Evolutionary conservation across 1,140 invertebrate genomes (phyloP).

Genomic region (Agraylea sexmaculata): DNA sequence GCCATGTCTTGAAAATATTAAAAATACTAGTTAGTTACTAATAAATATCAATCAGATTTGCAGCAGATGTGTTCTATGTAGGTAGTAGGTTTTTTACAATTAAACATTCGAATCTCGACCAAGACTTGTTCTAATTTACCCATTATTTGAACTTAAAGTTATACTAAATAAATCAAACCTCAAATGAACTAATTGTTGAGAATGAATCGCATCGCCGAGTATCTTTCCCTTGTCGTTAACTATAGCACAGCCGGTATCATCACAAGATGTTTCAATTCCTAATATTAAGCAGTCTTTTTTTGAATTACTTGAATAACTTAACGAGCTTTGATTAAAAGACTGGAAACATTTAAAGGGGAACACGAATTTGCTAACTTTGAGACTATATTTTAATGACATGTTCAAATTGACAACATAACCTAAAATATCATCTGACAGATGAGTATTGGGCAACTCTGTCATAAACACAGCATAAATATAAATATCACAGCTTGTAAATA

Average conservation of each 20-base stretch:
- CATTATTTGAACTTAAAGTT: conserved; percentile 9
- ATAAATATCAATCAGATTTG: background rate
- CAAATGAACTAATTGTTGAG: conserved; percentile 64
- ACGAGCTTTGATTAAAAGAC: too few relatives aligned
- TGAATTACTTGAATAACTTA: too few relatives aligned
- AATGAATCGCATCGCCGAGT: conserved; percentile 65
- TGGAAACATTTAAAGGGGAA: too few relatives aligned
- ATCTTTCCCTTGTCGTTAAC: conserved; percentile 60
- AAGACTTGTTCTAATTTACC: conserved; percentile 1
- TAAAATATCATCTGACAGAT: too few relatives aligned
- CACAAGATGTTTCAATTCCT: conserved; percentile 97
- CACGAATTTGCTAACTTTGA: too few relatives aligned
- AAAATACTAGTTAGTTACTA: background rate
- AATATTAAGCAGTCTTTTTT: conserved; percentile 39
- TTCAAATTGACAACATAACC: too few relatives aligned
- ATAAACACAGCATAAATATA: too few relatives aligned
- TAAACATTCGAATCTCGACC: too few relatives aligned
- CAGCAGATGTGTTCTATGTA: background rate
- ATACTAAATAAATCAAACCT: conserved; percentile 37
- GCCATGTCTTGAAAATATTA: conserved; percentile 52
- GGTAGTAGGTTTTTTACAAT: background rate
- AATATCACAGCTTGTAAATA: too few relatives aligned
- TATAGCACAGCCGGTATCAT: conserved; percentile 90
- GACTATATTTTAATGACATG: too few relatives aligned
- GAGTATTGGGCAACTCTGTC: too few relatives aligned